phyloP scores from a whole-genome alignment of 1,140 invertebrate genomes.

The Pseudomyrmex pallidus region DNA sequence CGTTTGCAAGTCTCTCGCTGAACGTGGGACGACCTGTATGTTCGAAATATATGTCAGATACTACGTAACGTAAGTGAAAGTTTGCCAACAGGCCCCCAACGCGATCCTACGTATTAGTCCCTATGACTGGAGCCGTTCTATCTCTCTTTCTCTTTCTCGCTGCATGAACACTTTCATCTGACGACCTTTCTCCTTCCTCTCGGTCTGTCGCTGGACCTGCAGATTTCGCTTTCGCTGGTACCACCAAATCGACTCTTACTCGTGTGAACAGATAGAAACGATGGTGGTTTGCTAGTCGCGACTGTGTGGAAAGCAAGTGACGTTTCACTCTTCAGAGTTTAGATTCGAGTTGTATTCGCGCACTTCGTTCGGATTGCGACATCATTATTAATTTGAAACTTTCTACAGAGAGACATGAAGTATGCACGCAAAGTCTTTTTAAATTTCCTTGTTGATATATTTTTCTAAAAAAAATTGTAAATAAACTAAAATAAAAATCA shows the following conservation, averaged over 20 bases:
- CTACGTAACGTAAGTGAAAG: slow-evolving; percentile 75
- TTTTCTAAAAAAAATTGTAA: neutral
- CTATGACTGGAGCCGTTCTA: neutral
- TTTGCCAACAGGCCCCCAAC: slow-evolving; percentile 42
- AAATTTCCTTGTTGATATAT: no score
- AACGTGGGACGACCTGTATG: slow-evolving; percentile 16
- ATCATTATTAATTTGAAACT: slow-evolving; percentile 2
- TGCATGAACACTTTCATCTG: slow-evolving; percentile 76
- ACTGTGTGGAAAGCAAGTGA: slow-evolving; percentile 33
- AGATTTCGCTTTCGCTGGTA: slow-evolving; percentile 67
- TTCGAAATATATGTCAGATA: slow-evolving; percentile 69
- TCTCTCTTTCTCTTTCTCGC: neutral
- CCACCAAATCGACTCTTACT: neutral
- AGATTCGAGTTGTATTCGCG: no score
- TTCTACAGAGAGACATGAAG: slow-evolving; percentile 15
- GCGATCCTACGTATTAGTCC: slow-evolving; percentile 24
- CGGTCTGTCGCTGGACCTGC: neutral
- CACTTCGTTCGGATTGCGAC: slow-evolving; percentile 26
- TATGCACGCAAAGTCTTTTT: no score
- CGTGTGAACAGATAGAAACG: slow-evolving; percentile 14
- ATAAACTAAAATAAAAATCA: neutral
- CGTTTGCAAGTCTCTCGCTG: neutral
- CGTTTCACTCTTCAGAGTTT: slow-evolving; percentile 31
- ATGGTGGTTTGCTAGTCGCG: neutral
- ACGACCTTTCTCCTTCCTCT: slow-evolving; percentile 74